Conservation (phyloP, 2,797 vertebrate species). For the Sebastiscus tertius region DNA sequence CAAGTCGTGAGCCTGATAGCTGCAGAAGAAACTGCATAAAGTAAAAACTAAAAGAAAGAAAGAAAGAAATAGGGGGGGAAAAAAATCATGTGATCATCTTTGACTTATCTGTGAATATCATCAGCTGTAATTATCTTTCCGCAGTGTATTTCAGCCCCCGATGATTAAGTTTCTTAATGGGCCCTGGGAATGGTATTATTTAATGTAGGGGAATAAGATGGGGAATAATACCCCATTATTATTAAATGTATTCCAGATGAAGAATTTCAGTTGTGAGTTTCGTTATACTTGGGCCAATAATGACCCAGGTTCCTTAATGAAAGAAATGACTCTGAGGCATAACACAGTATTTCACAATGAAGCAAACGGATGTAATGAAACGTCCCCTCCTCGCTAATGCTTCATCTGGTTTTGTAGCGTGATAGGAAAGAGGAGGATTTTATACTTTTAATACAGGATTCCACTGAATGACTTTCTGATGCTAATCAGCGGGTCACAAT, state of each 20-base stretch:
- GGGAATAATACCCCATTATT: constrained; percentile 73
- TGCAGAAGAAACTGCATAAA: constrained; percentile 17
- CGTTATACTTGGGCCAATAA: constrained; percentile 65
- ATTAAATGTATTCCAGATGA: constrained; percentile 67
- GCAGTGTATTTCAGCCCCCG: constrained; percentile 53
- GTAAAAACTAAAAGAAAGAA: constrained; percentile 27
- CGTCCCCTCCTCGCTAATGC: constrained; percentile 3
- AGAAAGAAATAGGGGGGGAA: background rate
- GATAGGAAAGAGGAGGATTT: constrained; percentile 9
- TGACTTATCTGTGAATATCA: constrained; percentile 73
- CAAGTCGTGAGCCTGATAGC: background rate
- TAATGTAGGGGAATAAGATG: constrained; percentile 70
- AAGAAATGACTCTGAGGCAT: constrained; percentile 65
- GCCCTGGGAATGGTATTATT: constrained; percentile 72
- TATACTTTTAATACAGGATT: background rate
- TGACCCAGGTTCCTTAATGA: constrained; percentile 64
- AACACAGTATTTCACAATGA: constrained; percentile 53
- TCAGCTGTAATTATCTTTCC: constrained; percentile 71
- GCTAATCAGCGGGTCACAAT: constrained; percentile 20
- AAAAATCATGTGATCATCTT: constrained; percentile 35
- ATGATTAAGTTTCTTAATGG: constrained; percentile 74
- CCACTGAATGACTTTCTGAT: constrained; percentile 8
- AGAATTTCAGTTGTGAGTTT: constrained; percentile 65
- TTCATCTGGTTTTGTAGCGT: constrained; percentile 15
- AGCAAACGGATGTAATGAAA: constrained; percentile 39